These are phyloP conservation scores for Druon quercuslanigerum DNA, from an alignment of 1,140 invertebrate genomes.

Conservation along the genomic window DNA sequence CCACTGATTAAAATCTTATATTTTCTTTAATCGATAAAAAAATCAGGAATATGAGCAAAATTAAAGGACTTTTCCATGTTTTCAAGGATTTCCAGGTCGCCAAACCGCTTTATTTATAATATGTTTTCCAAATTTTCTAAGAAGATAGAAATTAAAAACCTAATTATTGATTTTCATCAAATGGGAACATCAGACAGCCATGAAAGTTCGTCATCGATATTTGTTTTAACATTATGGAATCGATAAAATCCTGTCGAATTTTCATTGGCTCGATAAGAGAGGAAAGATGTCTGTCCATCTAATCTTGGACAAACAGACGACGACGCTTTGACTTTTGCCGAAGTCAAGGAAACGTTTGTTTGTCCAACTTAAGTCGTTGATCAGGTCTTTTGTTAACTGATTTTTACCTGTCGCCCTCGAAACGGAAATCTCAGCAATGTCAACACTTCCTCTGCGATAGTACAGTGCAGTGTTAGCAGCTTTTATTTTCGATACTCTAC, in stretches of 20 bases:
- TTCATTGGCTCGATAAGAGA: slow-evolving; percentile 55
- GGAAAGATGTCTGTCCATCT: slow-evolving; percentile 53
- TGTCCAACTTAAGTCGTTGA: slow-evolving; percentile 51
- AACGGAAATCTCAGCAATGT: slow-evolving; percentile 49
- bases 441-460: slow-evolving; percentile 42
- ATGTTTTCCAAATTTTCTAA: too few species aligned
- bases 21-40: too few species aligned
- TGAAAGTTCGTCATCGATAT: slow-evolving; percentile 44
- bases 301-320: slow-evolving; percentile 61
- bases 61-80: too few species aligned
- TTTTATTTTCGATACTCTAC: neutral
- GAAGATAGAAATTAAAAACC: too few species aligned
- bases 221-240: slow-evolving; percentile 50
- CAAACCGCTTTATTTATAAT: too few species aligned
- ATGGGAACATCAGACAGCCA: neutral
- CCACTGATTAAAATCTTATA: too few species aligned
- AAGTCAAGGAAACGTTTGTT: slow-evolving; percentile 51
- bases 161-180: too few species aligned
- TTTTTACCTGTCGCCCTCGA: slow-evolving; percentile 48
- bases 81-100: too few species aligned
- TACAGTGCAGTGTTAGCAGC: neutral
- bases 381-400: slow-evolving; percentile 51
- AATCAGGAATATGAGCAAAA: too few species aligned
- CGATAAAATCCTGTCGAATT: slow-evolving; percentile 46
- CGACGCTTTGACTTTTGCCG: slow-evolving; percentile 54